Evolutionary conservation across 2,888 invertebrate genomes (phyloP).

Genomic region (Mycalesis mineus): DNA sequence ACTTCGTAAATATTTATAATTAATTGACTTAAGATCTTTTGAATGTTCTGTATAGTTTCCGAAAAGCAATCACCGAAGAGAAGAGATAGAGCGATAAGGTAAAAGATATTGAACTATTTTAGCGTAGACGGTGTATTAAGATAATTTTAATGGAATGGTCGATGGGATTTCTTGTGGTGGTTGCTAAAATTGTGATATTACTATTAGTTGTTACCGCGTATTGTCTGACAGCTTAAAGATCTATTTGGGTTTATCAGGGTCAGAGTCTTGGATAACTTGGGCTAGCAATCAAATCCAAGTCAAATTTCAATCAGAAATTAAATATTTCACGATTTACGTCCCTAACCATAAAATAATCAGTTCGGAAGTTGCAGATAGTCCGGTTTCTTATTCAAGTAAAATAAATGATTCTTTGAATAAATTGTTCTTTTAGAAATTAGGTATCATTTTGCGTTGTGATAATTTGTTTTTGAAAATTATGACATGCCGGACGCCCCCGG

Average conservation of each 20-base stretch:
- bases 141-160: conserved; percentile 12
- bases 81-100: conserved; percentile 1
- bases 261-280: too few relatives aligned
- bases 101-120: conserved; percentile 13
- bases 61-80: conserved; percentile 24
- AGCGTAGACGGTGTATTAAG: conserved; percentile 11
- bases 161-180: conserved; percentile 34
- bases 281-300: too few relatives aligned
- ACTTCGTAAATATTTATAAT: conserved; percentile 17
- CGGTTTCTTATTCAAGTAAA: too few relatives aligned
- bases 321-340: too few relatives aligned
- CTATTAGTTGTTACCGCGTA: conserved; percentile 57
- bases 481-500: too few relatives aligned
- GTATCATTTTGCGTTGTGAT: too few relatives aligned
- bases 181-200: conserved; percentile 74
- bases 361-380: too few relatives aligned
- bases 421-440: too few relatives aligned
- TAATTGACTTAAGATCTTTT: conserved; percentile 23
- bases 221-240: conserved; percentile 33
- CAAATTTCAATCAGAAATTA: too few relatives aligned
- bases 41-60: conserved; percentile 21
- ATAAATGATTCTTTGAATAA: too few relatives aligned
- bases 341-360: too few relatives aligned
- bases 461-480: too few relatives aligned
- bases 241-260: not conserved